Evolutionary conservation across 1,140 invertebrate species (phyloP), one percentile per base, ranked within the genome.

Genomic region (Meloidogyne floridensis): DNA sequence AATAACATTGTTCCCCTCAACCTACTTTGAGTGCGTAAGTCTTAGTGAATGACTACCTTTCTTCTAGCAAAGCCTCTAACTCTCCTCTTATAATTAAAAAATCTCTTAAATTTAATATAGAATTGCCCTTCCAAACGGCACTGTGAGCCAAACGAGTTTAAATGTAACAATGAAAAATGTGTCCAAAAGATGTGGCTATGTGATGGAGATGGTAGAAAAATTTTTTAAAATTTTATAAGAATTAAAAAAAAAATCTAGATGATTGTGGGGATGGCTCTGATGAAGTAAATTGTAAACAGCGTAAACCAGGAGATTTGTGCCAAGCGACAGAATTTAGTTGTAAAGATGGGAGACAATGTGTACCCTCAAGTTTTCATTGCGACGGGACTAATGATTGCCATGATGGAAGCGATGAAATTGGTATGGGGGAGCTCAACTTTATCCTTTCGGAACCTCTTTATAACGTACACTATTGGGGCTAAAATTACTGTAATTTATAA

Each of bases 141-240:
- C 10, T 98, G 96, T 90, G 94, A 98, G 90, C 96, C 96, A 0
- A 97, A 98, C 89, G 94, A 98, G 91, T 96, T 94, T 91, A 56
- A 73, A 54, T 98, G 96, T 90, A 91, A 91, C 69, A 97, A 96
- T 89, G 93, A 93, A 75, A 93, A 94, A 83, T 99, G 97, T 90
- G 93, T 98, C 6, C 93, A 94, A 20, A 97, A 96, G 88, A 93
- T 94, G 7, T 98, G 96, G 87, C 91, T 93, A 42, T 99, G 97
- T 90, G 97, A 95, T 90, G 93, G 93, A 5, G 95, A 85, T 69
- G 93, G 93, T 1, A 96, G 98, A 90, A 93, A 93, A n/a, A 95
- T 94, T 56, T 92, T 92, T 87, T 91, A 92, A 84, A 69, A 83
- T 10, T 87, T 86, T 74, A 91, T 89, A 80, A 80, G 83, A 81